phyloP scores from a whole-genome alignment of 92 coral and sea anemone genomes.

The Siderastrea siderea region DNA sequence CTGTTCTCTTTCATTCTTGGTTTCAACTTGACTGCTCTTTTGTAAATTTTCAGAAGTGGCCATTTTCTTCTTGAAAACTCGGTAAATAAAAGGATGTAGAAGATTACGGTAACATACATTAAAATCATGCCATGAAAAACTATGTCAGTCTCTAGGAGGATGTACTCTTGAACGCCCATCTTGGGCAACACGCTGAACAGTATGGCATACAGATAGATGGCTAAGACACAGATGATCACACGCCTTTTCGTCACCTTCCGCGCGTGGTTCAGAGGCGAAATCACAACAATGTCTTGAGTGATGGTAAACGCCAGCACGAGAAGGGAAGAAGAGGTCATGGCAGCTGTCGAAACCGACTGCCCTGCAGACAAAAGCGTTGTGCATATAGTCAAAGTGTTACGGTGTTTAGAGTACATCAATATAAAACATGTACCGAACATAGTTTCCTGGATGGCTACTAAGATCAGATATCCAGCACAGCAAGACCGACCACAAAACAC shows the following conservation, averaged over 20 bases:
- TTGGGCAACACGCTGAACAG: neutral
- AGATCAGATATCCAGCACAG: slow-evolving; percentile 29
- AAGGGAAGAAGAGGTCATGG: slow-evolving; percentile 39
- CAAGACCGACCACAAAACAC: slow-evolving; percentile 39
- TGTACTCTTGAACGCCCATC: neutral
- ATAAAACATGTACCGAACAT: slow-evolving; percentile 26
- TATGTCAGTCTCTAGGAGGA: slow-evolving; percentile 3
- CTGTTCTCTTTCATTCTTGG: neutral
- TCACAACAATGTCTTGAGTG: slow-evolving; percentile 36
- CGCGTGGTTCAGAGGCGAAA: slow-evolving; percentile 55
- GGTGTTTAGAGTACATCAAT: slow-evolving; percentile 11
- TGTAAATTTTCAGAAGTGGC: slow-evolving; percentile 12
- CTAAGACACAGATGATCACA: neutral
- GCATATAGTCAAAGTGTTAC: neutral
- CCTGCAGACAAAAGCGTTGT: neutral
- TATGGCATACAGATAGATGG: slow-evolving; percentile 21
- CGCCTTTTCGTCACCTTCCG: slow-evolving; percentile 38
- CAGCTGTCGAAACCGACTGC: neutral
- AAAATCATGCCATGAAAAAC: slow-evolving; percentile 18
- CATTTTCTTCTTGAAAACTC: slow-evolving; percentile 40
- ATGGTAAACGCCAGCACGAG: slow-evolving; percentile 39
- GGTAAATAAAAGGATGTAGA: slow-evolving; percentile 33
- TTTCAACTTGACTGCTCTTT: neutral
- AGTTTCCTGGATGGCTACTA: slow-evolving; percentile 30
- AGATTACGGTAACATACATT: neutral